Evolutionary conservation across 1,140 invertebrate genomes (phyloP), one percentile per base, ranked within the genome.

Genomic region (Acromyrmex heyeri): DNA sequence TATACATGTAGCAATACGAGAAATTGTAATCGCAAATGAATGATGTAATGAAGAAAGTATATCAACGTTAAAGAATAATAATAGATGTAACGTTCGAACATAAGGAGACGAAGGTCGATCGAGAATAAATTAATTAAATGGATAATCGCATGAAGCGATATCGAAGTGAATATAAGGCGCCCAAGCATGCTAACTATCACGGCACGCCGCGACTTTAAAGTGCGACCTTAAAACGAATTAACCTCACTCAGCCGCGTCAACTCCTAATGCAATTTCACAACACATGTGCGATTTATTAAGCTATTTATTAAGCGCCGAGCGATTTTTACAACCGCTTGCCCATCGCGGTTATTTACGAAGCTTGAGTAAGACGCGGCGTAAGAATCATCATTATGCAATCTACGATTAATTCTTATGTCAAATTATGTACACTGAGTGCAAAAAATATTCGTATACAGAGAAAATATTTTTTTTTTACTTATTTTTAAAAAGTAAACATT

Each of bases 141-240:
- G 55, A 82, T 72, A 75, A 73, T 72, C 62, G n/a, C 48, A 50
- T 48, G 50, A 27, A 44, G 57, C 10, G 14, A 85, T 81, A 75
- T 55, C 72, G 53, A 83, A 62, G 27, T 24, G 64, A 12, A 16
- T 61, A 69, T 16, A 48, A 65, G 16, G 34, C 18, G 5, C 18
- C 38, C 55, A 44, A 59, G 62, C 24, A 27, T 21, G 67, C 21
- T 78, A 75, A 87, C 78, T 38, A 65, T 69, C 73, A 27, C 67
- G 64, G 75, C 88, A 77, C 62, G 85, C 78, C 24, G 67, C 86
- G 87, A 72, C 75, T 87, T 77, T 76, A 55, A 88, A 86, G 57
- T 77, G 86, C 83, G 82, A 81, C 90, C 86, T 91, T 91, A 91
- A 90, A 90, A 86, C 85, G 89, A 90, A 90, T 91, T 90, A 90